phyloP scores from a whole-genome alignment of 1,140 invertebrate genomes.

The Vollenhovia emeryi region DNA sequence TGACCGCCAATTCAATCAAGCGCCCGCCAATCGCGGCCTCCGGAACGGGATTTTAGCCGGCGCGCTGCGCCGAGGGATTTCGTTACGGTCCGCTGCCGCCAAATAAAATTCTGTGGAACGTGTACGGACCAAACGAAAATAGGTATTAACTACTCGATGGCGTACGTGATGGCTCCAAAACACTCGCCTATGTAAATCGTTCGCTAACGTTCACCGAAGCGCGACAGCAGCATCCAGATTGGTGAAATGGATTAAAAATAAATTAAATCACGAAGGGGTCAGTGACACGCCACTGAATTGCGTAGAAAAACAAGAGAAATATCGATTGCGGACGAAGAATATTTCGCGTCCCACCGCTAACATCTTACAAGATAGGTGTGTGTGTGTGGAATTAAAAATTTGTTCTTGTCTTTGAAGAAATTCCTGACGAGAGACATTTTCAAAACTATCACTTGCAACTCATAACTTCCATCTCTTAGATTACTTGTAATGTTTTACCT shows the following conservation, averaged over 20 bases:
- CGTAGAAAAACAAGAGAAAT: not conserved
- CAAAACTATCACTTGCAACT: not conserved
- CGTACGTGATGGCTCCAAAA: conserved; percentile 53
- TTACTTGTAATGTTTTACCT: not conserved
- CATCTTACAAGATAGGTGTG: not conserved
- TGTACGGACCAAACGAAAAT: conserved; percentile 63
- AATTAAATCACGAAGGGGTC: conserved; percentile 33
- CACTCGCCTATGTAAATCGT: conserved; percentile 53
- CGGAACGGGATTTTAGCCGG: conserved; percentile 71
- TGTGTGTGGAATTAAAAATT: not conserved
- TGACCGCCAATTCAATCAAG: conserved; percentile 79
- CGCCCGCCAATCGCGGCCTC: conserved; percentile 73
- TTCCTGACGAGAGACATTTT: not conserved
- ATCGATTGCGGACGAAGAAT: not conserved
- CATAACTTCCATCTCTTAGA: not conserved
- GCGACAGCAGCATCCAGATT: conserved; percentile 26
- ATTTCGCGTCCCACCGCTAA: not conserved
- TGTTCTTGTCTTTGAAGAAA: not conserved
- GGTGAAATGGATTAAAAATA: conserved; percentile 49
- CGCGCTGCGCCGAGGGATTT: conserved; percentile 66
- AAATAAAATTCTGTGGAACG: conserved; percentile 67
- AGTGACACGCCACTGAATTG: not conserved
- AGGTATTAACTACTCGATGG: conserved; percentile 69
- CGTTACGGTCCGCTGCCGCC: conserved; percentile 63
- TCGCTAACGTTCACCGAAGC: conserved; percentile 52